phyloP scores from a whole-genome alignment of 2,797 vertebrate genomes.

The Rhinophrynus dorsalis region DNA sequence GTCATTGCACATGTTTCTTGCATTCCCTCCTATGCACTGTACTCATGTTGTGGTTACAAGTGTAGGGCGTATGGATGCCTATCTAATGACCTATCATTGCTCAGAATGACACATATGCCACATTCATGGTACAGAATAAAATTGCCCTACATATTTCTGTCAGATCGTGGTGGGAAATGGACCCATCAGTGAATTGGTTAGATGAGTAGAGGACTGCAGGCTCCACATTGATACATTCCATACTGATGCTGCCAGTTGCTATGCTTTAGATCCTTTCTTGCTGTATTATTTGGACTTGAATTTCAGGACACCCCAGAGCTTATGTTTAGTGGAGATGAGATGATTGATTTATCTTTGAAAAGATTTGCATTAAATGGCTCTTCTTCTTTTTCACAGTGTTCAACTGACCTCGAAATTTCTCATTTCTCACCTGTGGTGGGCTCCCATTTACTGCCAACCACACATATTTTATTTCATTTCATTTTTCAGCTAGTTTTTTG shows the following conservation, averaged over 20 bases:
- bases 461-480: slow-evolving; percentile 41
- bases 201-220: too few relatives aligned
- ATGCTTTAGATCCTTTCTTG: slow-evolving; percentile 16
- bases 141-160: too few relatives aligned
- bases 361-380: slow-evolving; percentile 47
- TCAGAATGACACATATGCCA: too few relatives aligned
- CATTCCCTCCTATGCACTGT: too few relatives aligned
- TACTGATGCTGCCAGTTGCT: slow-evolving; percentile 12
- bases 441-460: slow-evolving; percentile 44
- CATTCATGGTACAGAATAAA: too few relatives aligned
- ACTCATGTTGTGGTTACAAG: too few relatives aligned
- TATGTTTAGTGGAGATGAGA: slow-evolving; percentile 46
- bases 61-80: too few relatives aligned
- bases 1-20: too few relatives aligned
- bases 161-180: too few relatives aligned
- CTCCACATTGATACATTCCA: too few relatives aligned
- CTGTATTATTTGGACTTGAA: slow-evolving; percentile 44
- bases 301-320: slow-evolving; percentile 40
- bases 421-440: slow-evolving; percentile 72
- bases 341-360: slow-evolving; percentile 50
- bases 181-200: too few relatives aligned
- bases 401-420: slow-evolving; percentile 76
- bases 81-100: too few relatives aligned
- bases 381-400: slow-evolving; percentile 61
- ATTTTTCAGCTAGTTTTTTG: slow-evolving; percentile 9